phyloP scores from a whole-genome alignment of 2,888 invertebrate species.

The Drosophila emarginata region DNA sequence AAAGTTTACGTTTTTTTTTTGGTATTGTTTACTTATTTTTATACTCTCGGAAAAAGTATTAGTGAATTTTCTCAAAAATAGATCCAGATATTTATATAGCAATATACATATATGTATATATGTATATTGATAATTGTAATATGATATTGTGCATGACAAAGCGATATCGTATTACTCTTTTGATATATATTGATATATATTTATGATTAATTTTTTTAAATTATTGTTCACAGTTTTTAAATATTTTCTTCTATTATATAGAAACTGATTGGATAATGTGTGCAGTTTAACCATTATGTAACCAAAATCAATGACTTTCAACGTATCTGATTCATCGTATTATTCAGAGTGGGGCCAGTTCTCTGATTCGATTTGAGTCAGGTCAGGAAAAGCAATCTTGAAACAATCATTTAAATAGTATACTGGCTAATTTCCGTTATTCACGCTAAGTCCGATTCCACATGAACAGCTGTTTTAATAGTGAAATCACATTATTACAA shows the following conservation, averaged over 20 bases:
- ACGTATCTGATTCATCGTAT: background rate
- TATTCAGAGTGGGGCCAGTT: background rate
- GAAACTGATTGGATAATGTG: background rate
- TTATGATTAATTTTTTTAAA: background rate
- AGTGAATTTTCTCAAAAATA: background rate
- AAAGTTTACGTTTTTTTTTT: background rate
- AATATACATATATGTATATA: background rate
- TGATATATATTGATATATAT: background rate
- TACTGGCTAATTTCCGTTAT: constrained; percentile 2
- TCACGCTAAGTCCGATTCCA: background rate
- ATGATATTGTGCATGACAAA: background rate
- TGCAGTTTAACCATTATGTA: background rate
- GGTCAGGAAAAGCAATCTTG: background rate
- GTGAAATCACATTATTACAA: background rate
- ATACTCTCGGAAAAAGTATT: background rate
- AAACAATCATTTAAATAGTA: background rate
- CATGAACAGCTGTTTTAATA: background rate
- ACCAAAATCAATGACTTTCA: background rate
- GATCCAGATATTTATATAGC: background rate
- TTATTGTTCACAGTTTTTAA: background rate
- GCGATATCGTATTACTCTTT: background rate
- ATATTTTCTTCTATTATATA: background rate
- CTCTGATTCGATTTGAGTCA: background rate
- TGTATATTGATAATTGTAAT: background rate
- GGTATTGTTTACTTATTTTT: background rate